Conservation (phyloP, 2,113 vertebrate genomes). For the Holacanthus passer region DNA sequence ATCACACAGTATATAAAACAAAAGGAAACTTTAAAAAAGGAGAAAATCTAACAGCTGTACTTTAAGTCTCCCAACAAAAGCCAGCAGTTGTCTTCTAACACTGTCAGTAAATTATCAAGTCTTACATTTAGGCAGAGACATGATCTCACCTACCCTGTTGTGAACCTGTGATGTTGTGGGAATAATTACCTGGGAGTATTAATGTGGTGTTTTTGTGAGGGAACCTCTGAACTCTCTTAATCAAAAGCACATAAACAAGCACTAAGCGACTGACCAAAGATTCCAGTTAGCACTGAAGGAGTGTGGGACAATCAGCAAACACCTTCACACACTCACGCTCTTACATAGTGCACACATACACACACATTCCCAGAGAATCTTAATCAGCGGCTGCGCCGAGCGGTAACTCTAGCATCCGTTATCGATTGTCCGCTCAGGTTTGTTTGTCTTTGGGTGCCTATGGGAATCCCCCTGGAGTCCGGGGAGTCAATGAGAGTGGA, state of each 20-base stretch:
- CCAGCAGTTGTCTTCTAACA: neutral
- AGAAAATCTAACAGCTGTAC: neutral
- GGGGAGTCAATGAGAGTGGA: constrained; percentile 75
- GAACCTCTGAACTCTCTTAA: constrained; percentile 60
- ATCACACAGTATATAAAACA: neutral
- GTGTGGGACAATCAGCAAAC: constrained; percentile 57
- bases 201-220: constrained; percentile 39
- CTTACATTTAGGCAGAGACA: constrained; percentile 14
- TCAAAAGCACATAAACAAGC: constrained; percentile 73
- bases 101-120: constrained; percentile 12
- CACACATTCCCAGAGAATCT: constrained; percentile 61
- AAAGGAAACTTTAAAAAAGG: too few species aligned
- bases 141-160: neutral
- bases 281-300: constrained; percentile 55
- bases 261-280: constrained; percentile 56
- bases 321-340: constrained; percentile 36
- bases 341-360: constrained; percentile 15
- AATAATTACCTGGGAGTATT: constrained; percentile 56
- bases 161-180: constrained; percentile 25
- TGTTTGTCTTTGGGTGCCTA: constrained; percentile 81
- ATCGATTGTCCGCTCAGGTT: constrained; percentile 80
- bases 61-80: neutral
- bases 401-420: constrained; percentile 76
- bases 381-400: constrained; percentile 75
- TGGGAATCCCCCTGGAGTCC: constrained; percentile 71